Percentiles rank a stretch among this genome's conserved stretches.
phyloP scores from a whole-genome alignment of 2,888 invertebrate genomes.

The Cheilosia vernalis region DNA sequence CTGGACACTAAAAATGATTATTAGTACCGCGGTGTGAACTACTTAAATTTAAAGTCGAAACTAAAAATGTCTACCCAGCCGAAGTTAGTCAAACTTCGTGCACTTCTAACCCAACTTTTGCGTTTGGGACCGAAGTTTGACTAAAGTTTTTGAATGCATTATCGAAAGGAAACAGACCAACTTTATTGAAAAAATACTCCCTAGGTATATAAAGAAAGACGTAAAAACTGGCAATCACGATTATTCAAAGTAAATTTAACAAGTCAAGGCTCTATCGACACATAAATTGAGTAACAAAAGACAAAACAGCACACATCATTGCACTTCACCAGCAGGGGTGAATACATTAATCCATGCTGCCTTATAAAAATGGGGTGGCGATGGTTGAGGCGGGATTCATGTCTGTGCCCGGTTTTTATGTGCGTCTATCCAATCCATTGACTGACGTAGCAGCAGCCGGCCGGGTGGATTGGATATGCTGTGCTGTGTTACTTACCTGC shows the following conservation, averaged over 20 bases:
- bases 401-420: slow-evolving; percentile 20
- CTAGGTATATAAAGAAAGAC: no score
- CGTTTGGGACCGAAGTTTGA: no score
- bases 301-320: slow-evolving; percentile 66
- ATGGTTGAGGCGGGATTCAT: slow-evolving; percentile 61
- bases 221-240: neutral
- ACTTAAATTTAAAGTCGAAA: no score
- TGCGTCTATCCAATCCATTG: slow-evolving; percentile 33
- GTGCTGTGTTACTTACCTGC: neutral
- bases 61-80: no score
- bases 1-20: no score
- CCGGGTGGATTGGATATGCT: neutral
- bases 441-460: slow-evolving; percentile 25
- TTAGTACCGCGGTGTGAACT: no score
- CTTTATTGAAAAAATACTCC: no score
- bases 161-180: no score
- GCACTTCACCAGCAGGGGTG: slow-evolving; percentile 62
- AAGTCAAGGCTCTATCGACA: slow-evolving; percentile 28
- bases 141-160: no score
- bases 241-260: slow-evolving; percentile 1
- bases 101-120: no score
- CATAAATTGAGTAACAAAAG: slow-evolving; percentile 57
- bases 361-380: slow-evolving; percentile 38
- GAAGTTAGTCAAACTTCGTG: no score
- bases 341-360: slow-evolving; percentile 61